Conservation (phyloP, 2,888 invertebrate genomes). For the Ophion costatus region DNA sequence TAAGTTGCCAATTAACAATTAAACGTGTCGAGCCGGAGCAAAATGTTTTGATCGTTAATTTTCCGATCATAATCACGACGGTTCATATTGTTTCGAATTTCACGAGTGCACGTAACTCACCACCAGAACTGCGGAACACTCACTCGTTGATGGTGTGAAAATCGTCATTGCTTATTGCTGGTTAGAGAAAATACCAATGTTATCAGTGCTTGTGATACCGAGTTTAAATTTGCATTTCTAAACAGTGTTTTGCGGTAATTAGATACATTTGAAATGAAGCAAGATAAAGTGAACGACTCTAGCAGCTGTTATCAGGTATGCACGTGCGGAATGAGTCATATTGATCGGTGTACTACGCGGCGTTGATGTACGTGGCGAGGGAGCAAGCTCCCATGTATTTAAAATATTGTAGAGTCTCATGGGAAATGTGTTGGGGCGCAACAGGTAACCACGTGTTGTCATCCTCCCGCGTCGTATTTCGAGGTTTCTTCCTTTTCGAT, state of each 20-base stretch:
- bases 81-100: not conserved
- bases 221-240: not conserved
- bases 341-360: constrained; percentile 17
- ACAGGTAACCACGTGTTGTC: no score
- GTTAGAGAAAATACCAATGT: no score
- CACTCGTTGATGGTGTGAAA: constrained; percentile 28
- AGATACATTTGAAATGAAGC: constrained; percentile 2
- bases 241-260: not conserved
- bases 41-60: not conserved
- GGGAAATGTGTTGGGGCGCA: no score
- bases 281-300: not conserved
- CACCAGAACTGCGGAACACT: constrained; percentile 24
- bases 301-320: constrained; percentile 55
- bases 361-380: not conserved
- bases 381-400: constrained; percentile 1
- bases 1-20: no score
- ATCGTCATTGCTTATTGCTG: constrained; percentile 43
- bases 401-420: not conserved
- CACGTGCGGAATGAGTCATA: constrained; percentile 14
- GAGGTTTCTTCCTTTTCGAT: no score
- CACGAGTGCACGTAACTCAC: constrained; percentile 26
- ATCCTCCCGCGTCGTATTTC: no score
- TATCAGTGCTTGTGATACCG: no score
- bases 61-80: not conserved
- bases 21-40: no score